Conservation (phyloP, 2,888 invertebrate species). For the Drosophila setosimentum region DNA sequence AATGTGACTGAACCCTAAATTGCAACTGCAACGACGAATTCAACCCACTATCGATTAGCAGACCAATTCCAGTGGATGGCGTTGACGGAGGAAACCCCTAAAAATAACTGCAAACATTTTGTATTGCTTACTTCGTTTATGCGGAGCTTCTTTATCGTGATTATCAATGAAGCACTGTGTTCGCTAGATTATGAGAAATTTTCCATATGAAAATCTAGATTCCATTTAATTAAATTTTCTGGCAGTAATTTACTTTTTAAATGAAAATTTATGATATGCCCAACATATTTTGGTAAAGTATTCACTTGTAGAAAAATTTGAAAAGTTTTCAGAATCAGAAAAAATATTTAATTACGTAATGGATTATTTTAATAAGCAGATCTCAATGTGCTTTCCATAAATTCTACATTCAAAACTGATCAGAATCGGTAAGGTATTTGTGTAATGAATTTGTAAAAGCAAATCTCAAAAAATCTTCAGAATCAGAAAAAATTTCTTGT, state of each 20-base stretch:
- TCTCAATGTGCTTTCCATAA: background rate
- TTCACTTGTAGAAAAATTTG: background rate
- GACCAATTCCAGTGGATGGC: background rate
- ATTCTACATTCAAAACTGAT: background rate
- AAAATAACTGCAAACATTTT: constrained; percentile 2
- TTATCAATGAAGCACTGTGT: background rate
- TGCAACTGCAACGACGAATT: constrained; percentile 3
- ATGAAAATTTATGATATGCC: background rate
- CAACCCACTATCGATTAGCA: constrained; percentile 34
- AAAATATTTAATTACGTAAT: background rate
- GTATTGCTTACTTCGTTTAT: constrained; percentile 19
- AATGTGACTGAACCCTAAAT: constrained; percentile 33
- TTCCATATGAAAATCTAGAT: background rate
- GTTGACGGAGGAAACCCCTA: background rate
- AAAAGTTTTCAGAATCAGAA: background rate
- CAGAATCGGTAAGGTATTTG: background rate
- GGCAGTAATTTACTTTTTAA: background rate
- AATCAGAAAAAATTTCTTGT: background rate
- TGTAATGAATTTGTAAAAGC: background rate
- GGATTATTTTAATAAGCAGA: background rate
- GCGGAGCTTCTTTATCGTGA: constrained; percentile 19
- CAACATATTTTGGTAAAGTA: background rate
- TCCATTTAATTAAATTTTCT: background rate
- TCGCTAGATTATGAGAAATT: background rate
- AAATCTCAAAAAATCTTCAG: background rate